Evolutionary conservation across 2,113 vertebrate genomes (phyloP), one percentile per base, ranked within the genome.

Genomic region (Cochlearius cochlearius): DNA sequence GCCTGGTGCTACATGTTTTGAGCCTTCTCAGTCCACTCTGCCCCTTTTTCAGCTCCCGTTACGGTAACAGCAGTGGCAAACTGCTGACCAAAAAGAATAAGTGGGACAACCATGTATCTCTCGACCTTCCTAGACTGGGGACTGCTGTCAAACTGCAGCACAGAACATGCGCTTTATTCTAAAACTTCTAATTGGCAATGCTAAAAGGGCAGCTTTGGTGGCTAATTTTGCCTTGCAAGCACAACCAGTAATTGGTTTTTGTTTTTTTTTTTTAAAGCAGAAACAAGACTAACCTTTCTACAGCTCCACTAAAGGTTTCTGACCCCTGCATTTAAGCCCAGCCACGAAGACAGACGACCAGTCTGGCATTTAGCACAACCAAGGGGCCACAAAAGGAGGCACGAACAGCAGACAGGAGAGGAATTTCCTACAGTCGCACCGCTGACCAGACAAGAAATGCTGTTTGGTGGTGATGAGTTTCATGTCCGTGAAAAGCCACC

Each of bases 211-310:
- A 91, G 56, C 39, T 95, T 56, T 45, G 12, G 27, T 79, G 41
- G 39, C 34, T 84, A 59, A 85, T 89, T 91, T 88, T 92, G 49
- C 52, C 81, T 79, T 82, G 26, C 76, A 91, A 96, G 62, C 58
- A 71, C 7, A 41, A 45, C 7, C 36, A 52, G 32, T 9, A 78
- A 86, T 55, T 59, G 88, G 49, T 55, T 71, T 59, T 25, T n/a
- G 38, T n/a, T n/a, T 20, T 17, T 34, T 38, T 71, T 77, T 62
- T 50, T 64, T 13, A 1, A 68, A 78, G 25, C 21, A 73, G 7
- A 76, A 86, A 52, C 16, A 62, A 74, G 63, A 90, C 17, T 50
- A 88, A 55, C 20, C 50, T 83, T 66, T 62, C 55, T 43, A 55
- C 25, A 79, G 23, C 16, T 49, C 23, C 47, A 21, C 63, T 84